phyloP scores from a whole-genome alignment of 2,113 vertebrate genomes.

The Australoheros scitulus region DNA sequence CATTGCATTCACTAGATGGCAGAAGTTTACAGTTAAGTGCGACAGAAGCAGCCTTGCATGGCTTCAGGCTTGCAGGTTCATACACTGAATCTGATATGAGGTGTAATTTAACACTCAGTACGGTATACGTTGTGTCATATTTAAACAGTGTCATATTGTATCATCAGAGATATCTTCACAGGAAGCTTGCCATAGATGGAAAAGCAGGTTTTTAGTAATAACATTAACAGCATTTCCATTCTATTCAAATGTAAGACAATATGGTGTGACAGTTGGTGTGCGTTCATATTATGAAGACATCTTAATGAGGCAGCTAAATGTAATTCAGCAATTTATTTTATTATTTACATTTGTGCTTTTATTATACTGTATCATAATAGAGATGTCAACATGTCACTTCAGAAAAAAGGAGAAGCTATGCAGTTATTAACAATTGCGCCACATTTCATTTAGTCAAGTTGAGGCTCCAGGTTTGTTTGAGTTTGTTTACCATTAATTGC shows the following conservation, averaged over 20 bases:
- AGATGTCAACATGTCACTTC: neutral
- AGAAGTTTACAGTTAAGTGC: neutral
- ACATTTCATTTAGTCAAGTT: neutral
- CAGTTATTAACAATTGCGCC: neutral
- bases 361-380: neutral
- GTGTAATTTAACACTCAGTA: neutral
- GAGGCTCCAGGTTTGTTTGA: neutral
- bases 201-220: neutral
- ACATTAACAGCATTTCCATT: neutral
- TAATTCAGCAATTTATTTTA: conserved; percentile 1
- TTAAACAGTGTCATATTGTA: neutral
- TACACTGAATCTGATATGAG: neutral
- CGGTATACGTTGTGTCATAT: neutral
- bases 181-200: neutral
- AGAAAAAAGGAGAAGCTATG: neutral
- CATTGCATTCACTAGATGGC: conserved; percentile 38
- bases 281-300: neutral
- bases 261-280: neutral
- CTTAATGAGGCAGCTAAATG: neutral
- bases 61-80: neutral
- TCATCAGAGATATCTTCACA: neutral
- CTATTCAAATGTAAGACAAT: neutral
- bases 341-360: neutral
- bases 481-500: neutral
- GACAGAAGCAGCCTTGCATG: accelerated